Evolutionary conservation across 2,797 vertebrate species (phyloP).

Genomic region (Myiotriccus ornatus): DNA sequence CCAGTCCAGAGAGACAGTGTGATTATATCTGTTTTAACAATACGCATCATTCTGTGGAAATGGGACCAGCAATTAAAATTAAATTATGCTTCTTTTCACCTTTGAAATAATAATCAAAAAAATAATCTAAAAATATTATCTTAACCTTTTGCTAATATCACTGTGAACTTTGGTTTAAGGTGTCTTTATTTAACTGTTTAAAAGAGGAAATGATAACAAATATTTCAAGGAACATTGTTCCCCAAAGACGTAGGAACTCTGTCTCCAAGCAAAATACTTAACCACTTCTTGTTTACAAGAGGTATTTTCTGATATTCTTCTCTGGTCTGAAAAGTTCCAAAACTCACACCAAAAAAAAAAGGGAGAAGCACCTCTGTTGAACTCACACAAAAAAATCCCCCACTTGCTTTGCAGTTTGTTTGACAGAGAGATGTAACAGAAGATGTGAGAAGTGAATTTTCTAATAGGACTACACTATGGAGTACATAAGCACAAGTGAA

Average conservation of each 20-base stretch:
- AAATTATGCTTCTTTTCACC: constrained; percentile 6
- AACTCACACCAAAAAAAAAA: neutral
- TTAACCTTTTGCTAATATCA: constrained; percentile 35
- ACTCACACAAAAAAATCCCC: neutral
- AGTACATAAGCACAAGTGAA: neutral
- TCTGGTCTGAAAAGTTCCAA: neutral
- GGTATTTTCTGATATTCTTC: neutral
- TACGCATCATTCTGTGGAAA: neutral
- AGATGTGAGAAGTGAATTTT: neutral
- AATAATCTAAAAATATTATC: constrained; percentile 36
- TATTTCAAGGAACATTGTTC: constrained; percentile 22
- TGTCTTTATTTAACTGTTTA: constrained; percentile 37
- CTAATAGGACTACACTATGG: neutral
- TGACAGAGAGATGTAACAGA: neutral
- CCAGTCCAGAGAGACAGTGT: neutral
- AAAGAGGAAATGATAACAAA: constrained; percentile 53
- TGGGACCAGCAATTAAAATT: constrained; percentile 5
- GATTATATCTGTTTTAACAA: constrained; percentile 46
- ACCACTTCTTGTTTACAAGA: constrained; percentile 15
- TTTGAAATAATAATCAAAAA: constrained; percentile 42
- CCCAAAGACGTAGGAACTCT: neutral
- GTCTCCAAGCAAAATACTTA: constrained; percentile 8
- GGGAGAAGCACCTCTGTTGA: neutral
- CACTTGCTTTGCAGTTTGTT: neutral
- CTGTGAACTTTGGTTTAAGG: constrained; percentile 29